These are phyloP conservation scores for Drosophila sproati DNA, from an alignment of 1,140 invertebrate genomes.

Conservation along the genomic window DNA sequence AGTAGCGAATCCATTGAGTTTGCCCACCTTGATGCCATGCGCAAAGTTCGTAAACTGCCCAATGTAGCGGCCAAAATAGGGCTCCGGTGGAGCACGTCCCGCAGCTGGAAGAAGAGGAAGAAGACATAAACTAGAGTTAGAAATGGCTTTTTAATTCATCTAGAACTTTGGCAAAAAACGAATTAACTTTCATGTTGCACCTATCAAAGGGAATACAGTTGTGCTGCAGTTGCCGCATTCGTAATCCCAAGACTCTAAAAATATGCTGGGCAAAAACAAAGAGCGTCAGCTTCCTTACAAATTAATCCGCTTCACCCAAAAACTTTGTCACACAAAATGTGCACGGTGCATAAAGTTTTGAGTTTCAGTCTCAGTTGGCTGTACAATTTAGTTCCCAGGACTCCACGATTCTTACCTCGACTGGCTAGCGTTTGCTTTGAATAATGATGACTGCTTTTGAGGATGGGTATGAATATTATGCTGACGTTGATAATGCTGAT, in stretches of 20 bases:
- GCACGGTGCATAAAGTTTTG: slow-evolving; percentile 58
- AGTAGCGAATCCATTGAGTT: neutral
- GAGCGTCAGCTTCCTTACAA: slow-evolving; percentile 55
- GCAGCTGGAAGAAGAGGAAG: slow-evolving; percentile 47
- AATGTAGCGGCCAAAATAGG: slow-evolving; percentile 91
- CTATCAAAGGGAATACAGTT: neutral
- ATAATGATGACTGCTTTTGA: slow-evolving; percentile 13
- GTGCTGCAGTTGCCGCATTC: slow-evolving; percentile 46
- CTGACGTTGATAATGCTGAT: neutral
- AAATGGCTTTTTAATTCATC: slow-evolving; percentile 25
- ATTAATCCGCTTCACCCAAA: slow-evolving; percentile 63
- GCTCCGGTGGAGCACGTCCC: slow-evolving; percentile 86
- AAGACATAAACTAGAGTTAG: neutral
- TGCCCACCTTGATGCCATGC: slow-evolving; percentile 88
- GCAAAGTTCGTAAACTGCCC: slow-evolving; percentile 89
- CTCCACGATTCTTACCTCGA: neutral
- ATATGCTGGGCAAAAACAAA: slow-evolving; percentile 46
- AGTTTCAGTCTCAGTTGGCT: slow-evolving; percentile 36
- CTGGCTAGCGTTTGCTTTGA: slow-evolving; percentile 9
- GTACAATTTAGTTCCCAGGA: slow-evolving; percentile 14
- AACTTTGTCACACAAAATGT: slow-evolving; percentile 54
- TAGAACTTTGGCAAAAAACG: slow-evolving; percentile 18
- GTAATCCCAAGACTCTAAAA: slow-evolving; percentile 60
- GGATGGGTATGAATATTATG: slow-evolving; percentile 5
- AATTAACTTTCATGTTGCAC: slow-evolving; percentile 17